A percentile compares a stretch with the other conserved stretches of the same genome.
Evolutionary conservation across 2,888 invertebrate genomes (phyloP).

Genomic region (Tortrix viridana): DNA sequence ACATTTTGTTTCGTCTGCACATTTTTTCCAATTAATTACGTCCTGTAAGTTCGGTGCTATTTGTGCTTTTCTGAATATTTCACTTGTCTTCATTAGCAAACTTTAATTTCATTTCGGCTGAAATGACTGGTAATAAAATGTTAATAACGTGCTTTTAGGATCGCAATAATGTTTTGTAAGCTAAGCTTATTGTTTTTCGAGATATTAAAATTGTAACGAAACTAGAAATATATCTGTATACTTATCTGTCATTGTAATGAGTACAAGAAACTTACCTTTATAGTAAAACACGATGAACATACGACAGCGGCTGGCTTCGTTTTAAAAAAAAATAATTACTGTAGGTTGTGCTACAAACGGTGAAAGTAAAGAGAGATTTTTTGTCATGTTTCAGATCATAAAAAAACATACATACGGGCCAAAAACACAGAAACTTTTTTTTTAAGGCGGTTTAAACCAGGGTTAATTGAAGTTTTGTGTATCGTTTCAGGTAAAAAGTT

Average conservation of each 20-base stretch:
- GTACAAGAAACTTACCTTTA: too few relatives aligned
- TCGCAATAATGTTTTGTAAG: background rate
- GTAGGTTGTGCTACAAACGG: too few relatives aligned
- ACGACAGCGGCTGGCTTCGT: too few relatives aligned
- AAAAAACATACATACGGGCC: too few relatives aligned
- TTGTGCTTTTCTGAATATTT: constrained; percentile 36
- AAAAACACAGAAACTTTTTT: too few relatives aligned
- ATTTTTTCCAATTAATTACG: constrained; percentile 39
- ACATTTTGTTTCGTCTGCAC: constrained; percentile 37
- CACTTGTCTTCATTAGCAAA: constrained; percentile 36
- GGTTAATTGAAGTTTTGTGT: too few relatives aligned
- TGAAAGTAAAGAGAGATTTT: too few relatives aligned
- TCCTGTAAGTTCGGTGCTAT: constrained; percentile 32
- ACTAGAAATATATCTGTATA: background rate
- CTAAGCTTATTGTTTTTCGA: background rate
- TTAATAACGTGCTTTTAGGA: constrained; percentile 18
- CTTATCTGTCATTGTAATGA: background rate
- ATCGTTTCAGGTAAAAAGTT: too few relatives aligned
- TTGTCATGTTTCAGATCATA: too few relatives aligned
- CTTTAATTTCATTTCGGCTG: constrained; percentile 28
- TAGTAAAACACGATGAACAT: too few relatives aligned
- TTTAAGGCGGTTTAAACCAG: too few relatives aligned
- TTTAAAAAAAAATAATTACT: too few relatives aligned
- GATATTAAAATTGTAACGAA: background rate
- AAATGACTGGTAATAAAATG: constrained; percentile 19